phyloP scores from a whole-genome alignment of 2,888 invertebrate genomes.

The Cryptocephalus primarius region DNA sequence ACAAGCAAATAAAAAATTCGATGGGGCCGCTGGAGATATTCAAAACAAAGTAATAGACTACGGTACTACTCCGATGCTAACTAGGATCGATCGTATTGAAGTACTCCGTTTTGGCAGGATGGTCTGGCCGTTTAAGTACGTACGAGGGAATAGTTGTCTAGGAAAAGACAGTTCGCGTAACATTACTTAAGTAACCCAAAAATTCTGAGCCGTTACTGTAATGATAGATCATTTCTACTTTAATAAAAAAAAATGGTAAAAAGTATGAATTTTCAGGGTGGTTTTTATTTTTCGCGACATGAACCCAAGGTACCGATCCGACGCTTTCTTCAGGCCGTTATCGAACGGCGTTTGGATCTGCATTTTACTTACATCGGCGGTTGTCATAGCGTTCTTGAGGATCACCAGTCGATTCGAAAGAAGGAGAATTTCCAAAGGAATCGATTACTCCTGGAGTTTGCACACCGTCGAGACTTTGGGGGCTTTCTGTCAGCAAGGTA shows the following conservation, averaged over 20 bases:
- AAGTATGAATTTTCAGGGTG: too few relatives aligned
- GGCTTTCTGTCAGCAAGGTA: constrained; percentile 30
- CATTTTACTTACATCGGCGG: constrained; percentile 13
- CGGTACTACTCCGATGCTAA: constrained; percentile 25
- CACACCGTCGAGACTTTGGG: constrained; percentile 20
- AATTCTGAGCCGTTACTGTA: too few relatives aligned
- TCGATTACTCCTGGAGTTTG: constrained; percentile 22
- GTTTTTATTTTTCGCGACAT: constrained; percentile 27
- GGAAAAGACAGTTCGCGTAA: too few relatives aligned
- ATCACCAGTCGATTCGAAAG: constrained; percentile 16
- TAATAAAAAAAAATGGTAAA: too few relatives aligned
- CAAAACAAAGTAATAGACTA: constrained; percentile 22
- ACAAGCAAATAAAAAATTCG: constrained; percentile 23
- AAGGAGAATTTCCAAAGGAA: constrained; percentile 4
- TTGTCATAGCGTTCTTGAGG: constrained; percentile 18
- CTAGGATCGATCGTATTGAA: too few relatives aligned
- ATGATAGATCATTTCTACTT: too few relatives aligned
- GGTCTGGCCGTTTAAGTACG: too few relatives aligned
- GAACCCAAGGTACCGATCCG: constrained; percentile 20
- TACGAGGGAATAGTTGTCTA: too few relatives aligned
- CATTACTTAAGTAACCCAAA: too few relatives aligned
- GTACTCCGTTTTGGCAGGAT: too few relatives aligned
- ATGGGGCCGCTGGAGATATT: constrained; percentile 27
- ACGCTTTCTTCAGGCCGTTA: constrained; percentile 26
- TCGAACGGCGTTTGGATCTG: constrained; percentile 22